These are phyloP conservation scores for Physella acuta DNA, from an alignment of 1,140 invertebrate genomes.

Conservation along the genomic window DNA sequence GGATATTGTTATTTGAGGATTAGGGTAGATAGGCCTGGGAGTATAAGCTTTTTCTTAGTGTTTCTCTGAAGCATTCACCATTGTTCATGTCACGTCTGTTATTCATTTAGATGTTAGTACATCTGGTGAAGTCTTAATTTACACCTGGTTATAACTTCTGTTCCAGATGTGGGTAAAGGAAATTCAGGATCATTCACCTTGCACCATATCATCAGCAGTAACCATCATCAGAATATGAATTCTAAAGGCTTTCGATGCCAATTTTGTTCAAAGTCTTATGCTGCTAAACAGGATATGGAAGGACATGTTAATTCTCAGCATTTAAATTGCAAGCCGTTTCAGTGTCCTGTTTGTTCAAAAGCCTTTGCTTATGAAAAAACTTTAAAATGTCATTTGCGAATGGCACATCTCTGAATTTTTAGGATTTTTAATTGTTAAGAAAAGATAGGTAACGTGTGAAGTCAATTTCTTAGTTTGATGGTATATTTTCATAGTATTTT, in stretches of 20 bases:
- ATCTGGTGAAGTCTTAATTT: no score
- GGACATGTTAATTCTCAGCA: constrained; percentile 30
- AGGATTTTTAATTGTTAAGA: no score
- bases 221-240: neutral
- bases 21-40: no score
- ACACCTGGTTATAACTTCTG: no score
- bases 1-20: no score
- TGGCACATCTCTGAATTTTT: constrained; percentile 4
- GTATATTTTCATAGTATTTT: no score
- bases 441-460: no score
- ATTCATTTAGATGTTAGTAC: no score
- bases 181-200: constrained; percentile 11
- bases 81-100: no score
- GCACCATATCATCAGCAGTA: neutral
- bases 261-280: constrained; percentile 25
- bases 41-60: no score
- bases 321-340: constrained; percentile 25
- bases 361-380: constrained; percentile 26
- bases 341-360: constrained; percentile 26
- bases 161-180: constrained; percentile 15
- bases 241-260: constrained; percentile 24
- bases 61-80: no score
- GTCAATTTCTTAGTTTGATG: no score
- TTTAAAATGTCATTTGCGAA: constrained; percentile 12
- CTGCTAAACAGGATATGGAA: constrained; percentile 27